Percentiles rank a stretch among this genome's conserved stretches.
These are phyloP conservation scores for Tachyglossus aculeatus DNA, from an alignment of 2,797 vertebrate species.

Conservation along the genomic window DNA sequence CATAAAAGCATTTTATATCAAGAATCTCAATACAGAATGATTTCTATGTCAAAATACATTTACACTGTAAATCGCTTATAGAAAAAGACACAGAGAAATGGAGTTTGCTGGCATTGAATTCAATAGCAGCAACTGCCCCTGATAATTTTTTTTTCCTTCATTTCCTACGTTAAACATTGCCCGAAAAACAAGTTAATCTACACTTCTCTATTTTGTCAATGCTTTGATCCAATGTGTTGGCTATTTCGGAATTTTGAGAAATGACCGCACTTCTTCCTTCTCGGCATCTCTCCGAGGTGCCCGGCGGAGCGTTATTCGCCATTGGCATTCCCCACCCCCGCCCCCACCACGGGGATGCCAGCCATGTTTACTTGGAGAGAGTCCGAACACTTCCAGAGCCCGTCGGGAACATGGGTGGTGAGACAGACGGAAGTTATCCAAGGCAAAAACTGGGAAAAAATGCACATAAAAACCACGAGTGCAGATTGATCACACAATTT, in stretches of 20 bases:
- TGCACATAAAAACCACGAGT: conserved; percentile 73
- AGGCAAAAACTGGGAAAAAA: conserved; percentile 56
- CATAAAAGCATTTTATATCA: conserved; percentile 79
- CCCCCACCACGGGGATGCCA: neutral
- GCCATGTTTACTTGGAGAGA: conserved; percentile 7
- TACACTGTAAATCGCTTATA: conserved; percentile 72
- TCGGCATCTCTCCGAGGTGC: conserved; percentile 17
- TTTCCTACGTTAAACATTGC: conserved; percentile 46
- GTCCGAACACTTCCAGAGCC: conserved; percentile 24
- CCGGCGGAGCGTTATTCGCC: conserved; percentile 37
- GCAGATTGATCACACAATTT: conserved; percentile 79
- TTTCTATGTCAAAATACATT: conserved; percentile 81
- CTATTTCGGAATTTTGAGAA: conserved; percentile 25
- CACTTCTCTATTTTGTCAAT: conserved; percentile 38
- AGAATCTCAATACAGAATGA: conserved; percentile 78
- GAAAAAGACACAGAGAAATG: conserved; percentile 70
- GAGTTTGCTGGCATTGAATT: conserved; percentile 72
- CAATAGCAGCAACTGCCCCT: conserved; percentile 53
- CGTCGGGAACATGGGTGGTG: neutral
- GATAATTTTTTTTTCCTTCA: conserved; percentile 53
- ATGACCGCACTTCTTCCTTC: conserved; percentile 15
- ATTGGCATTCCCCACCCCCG: neutral
- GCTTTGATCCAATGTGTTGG: conserved; percentile 46
- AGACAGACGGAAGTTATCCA: conserved; percentile 52
- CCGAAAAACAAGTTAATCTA: conserved; percentile 39